Percentiles rank a stretch among this genome's conserved stretches.
phyloP scores from a whole-genome alignment of 2,888 invertebrate species.

The Philonicus albiceps region DNA sequence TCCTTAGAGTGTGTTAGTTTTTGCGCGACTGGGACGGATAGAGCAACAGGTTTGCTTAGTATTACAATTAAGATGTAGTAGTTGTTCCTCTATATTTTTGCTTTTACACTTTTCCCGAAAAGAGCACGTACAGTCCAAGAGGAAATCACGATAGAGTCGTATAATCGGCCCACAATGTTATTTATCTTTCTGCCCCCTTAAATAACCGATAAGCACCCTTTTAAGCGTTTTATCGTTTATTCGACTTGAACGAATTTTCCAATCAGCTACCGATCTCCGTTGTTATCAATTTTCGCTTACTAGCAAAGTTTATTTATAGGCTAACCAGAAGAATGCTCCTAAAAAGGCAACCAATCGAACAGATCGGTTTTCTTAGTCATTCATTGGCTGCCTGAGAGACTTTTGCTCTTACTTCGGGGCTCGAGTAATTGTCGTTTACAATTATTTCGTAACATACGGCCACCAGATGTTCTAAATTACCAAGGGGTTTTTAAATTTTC shows the following conservation, averaged over 20 bases:
- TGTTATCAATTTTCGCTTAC: slow-evolving; percentile 1
- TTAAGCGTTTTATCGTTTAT: neutral
- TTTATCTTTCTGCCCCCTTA: neutral
- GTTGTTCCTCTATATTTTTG: neutral
- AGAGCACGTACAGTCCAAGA: neutral
- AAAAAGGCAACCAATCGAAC: slow-evolving; percentile 4
- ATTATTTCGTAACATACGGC: neutral
- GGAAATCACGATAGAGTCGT: neutral
- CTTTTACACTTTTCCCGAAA: neutral
- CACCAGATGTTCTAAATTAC: neutral
- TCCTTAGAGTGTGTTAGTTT: neutral
- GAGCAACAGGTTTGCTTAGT: neutral
- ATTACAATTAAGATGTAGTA: neutral
- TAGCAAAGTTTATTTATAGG: slow-evolving; percentile 13
- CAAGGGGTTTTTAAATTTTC: neutral
- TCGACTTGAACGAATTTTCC: neutral
- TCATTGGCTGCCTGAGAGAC: neutral
- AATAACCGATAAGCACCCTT: neutral
- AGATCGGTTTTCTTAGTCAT: neutral
- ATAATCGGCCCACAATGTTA: neutral
- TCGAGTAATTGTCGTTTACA: neutral
- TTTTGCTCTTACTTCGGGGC: neutral
- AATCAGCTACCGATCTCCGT: neutral
- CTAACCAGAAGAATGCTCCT: neutral
- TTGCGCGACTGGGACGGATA: slow-evolving; percentile 5